Evolutionary conservation across 1,140 invertebrate genomes (phyloP), one percentile per base, ranked within the genome.

Genomic region (Bombus waltoni): DNA sequence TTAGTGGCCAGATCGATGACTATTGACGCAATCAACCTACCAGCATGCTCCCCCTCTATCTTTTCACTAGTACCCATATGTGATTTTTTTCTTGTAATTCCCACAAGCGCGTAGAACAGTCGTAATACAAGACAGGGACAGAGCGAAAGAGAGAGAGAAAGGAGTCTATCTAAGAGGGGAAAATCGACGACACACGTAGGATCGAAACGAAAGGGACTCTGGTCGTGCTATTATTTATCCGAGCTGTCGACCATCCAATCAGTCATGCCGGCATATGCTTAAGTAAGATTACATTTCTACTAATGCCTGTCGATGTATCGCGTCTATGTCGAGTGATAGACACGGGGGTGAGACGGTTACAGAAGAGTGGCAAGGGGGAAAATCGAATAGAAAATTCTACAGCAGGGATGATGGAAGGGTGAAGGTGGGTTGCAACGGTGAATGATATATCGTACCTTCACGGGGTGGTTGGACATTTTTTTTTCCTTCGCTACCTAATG

Each of bases 241-340:
- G 82, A 78, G 84, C 91, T 91, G 89, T 93, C 90, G 85, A 88
- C 90, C 88, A 88, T 85, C 88, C 91, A 91, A 94, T 94, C 93
- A 92, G 92, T 94, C 92, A 93, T 92, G 86, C 89, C 89, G 92
- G 93, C 93, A 94, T 94, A 94, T 94, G 93, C 93, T 94, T 93
- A 93, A 93, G 90, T 92, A 93, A 94, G 93, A 94, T 94, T 94
- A 94, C 93, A 94, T 93, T 93, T 93, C 91, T 92, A 92, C 91
- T 93, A 93, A 93, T 93, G 89, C 71, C 70, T 71, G 81, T 57
- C 73, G 66, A 89, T 62, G 83, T 70, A 71, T 70, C 87, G 84
- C 85, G 38, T 86, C 86, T 87, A 88, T 80, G 84, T 91, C 87
- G 91, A 83, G 86, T 91, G 93, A 93, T 93, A 91, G 84, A 78